phyloP scores from a whole-genome alignment of 2,797 vertebrate genomes.

The Chlorospingus semifuscus region DNA sequence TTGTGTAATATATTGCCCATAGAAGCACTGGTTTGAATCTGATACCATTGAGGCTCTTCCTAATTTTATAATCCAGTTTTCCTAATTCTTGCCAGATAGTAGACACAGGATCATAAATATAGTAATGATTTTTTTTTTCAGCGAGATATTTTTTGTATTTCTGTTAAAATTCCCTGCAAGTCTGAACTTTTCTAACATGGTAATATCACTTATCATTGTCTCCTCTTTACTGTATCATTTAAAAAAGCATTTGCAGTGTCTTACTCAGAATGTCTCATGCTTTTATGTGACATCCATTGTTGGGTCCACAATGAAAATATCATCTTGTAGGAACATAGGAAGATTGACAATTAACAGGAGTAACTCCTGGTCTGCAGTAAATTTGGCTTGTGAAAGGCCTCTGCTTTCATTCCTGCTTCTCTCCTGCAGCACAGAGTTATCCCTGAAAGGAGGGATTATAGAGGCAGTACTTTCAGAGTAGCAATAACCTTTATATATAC shows the following conservation, averaged over 20 bases:
- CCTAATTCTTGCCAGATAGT: not conserved
- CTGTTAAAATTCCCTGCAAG: not conserved
- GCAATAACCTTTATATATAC: not conserved
- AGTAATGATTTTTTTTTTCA: not conserved
- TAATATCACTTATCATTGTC: not conserved
- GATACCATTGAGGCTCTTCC: not conserved
- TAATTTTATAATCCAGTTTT: not conserved
- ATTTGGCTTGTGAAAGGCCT: not conserved
- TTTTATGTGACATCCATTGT: not conserved
- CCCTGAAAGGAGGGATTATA: not conserved
- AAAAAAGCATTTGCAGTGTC: not conserved
- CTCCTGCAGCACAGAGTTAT: not conserved
- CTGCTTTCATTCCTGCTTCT: not conserved
- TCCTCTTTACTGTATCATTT: not conserved
- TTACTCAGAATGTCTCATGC: not conserved
- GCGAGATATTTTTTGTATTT: not conserved
- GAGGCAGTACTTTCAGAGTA: not conserved
- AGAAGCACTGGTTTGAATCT: not conserved
- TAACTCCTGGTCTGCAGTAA: not conserved
- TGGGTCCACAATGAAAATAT: not conserved
- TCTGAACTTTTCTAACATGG: not conserved
- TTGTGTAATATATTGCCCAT: not conserved
- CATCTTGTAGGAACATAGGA: not conserved
- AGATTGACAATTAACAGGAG: not conserved
- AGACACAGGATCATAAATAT: not conserved